Evolutionary conservation across 1,140 invertebrate species (phyloP).

Genomic region (Apis mellifera): Amel_HAv3.1 CM009936.2:16363001-16363500

Average conservation of each 20-base stretch:
- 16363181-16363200: slow-evolving; percentile 8
- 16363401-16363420: background rate
- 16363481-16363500: slow-evolving; percentile 42
- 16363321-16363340: slow-evolving; percentile 57
- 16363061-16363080: slow-evolving; percentile 49
- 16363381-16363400: slow-evolving; percentile 46
- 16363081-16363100: slow-evolving; percentile 62
- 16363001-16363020: slow-evolving; percentile 31
- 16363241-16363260: slow-evolving; percentile 48
- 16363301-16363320: slow-evolving; percentile 23
- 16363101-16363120: slow-evolving; percentile 63
- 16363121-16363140: slow-evolving; percentile 56
- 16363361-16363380: slow-evolving; percentile 60
- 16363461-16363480: slow-evolving; percentile 5
- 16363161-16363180: slow-evolving; percentile 40
- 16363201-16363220: slow-evolving; percentile 47
- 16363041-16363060: slow-evolving; percentile 54
- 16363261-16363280: slow-evolving; percentile 30
- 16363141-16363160: slow-evolving; percentile 2
- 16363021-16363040: background rate
- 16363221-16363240: slow-evolving; percentile 63
- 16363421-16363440: background rate
- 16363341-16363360: slow-evolving; percentile 69
- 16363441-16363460: background rate
- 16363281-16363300: slow-evolving; percentile 48